Evolutionary conservation across 1,140 invertebrate species (phyloP), one percentile per base, ranked within the genome.

Genomic region (Ceratosolen fusciceps): DNA sequence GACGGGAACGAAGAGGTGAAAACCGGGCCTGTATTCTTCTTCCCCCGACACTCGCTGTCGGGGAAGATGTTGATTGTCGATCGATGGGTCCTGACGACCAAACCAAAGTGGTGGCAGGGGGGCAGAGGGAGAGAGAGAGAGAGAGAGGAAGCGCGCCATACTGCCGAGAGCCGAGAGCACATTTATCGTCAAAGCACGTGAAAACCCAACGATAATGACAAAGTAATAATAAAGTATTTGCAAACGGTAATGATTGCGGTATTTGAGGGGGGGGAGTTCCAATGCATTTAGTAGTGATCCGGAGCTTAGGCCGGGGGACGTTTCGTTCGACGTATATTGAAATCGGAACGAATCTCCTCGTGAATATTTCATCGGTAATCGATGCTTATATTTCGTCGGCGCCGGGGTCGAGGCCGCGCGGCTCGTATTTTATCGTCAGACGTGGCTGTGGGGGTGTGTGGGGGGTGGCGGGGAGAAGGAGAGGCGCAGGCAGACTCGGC

Each of bases 211-310:
- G 7, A 60, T 31, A 60, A 60, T 16, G 58, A 31, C 29, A 16
- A 60, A 60, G 26, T 37, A 37, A 65, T 65, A 37, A 65, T 37
- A 65, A 65, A 37, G 5, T 37, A 65, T n/a, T 65, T 16, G 31
- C 60, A 37, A 37, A 65, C 10, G 29, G 21, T 37, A 37, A 37
- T 16, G n/a, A 37, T 37, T 65, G 34, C 5, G 60, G 3, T 9
- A 8, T 31, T 65, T 21, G 31, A 16, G 2, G 29, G 14, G 4
- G 1, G 31, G 34, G 7, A 37, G 8, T 65, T 37, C n/a, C n/a
- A n/a, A n/a, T 16, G 31, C 60, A 37, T n/a, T 37, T n/a, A 19
- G 21, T 37, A 37, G n/a, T 16, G n/a, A 37, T 37, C 37, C 19
- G 2, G 60, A 3, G 16, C 5, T 31, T 65, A 16, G 31, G 16